Percentiles rank a stretch among this genome's conserved stretches.
Conservation (phyloP, 92 coral and sea anemone species). For the Porites lobata region DNA sequence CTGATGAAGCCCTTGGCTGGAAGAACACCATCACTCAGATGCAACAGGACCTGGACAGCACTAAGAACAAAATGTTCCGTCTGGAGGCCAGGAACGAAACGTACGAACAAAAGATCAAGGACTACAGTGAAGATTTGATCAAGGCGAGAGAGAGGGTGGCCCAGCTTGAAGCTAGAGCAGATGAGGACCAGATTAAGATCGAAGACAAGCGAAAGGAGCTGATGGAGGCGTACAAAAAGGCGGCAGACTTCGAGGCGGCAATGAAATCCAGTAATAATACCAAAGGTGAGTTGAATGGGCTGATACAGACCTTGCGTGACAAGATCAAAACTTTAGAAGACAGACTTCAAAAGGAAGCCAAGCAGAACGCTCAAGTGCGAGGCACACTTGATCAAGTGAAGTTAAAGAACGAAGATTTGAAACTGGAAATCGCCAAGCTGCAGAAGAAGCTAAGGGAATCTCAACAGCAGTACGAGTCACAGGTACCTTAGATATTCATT, state of each 20-base stretch:
- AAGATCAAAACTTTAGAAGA: conserved; percentile 90
- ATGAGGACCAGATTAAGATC: conserved; percentile 86
- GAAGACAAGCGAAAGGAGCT: conserved; percentile 91
- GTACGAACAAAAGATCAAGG: conserved; percentile 90
- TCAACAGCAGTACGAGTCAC: conserved; percentile 90
- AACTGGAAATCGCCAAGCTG: conserved; percentile 78
- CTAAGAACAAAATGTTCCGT: conserved; percentile 89
- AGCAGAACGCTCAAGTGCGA: conserved; percentile 94
- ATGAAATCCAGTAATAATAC: conserved; percentile 81
- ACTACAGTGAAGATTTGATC: conserved; percentile 87
- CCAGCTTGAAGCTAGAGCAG: conserved; percentile 87
- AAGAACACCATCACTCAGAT: conserved; percentile 80
- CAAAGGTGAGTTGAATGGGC: conserved; percentile 90
- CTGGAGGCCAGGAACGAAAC: conserved; percentile 90
- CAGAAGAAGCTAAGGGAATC: conserved; percentile 95
- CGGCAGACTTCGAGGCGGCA: conserved; percentile 97
- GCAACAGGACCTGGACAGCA: conserved; percentile 79
- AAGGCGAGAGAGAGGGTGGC: conserved; percentile 95
- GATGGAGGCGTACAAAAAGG: conserved; percentile 92
- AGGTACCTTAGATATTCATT: conserved; percentile 18
- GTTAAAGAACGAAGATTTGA: conserved; percentile 88
- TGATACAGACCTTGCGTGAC: conserved; percentile 88
- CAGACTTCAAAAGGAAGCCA: conserved; percentile 95
- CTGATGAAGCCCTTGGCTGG: conserved; percentile 87
- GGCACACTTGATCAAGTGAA: conserved; percentile 92